Conservation (phyloP, 2,888 invertebrate species). For the Schizaphis graminum region DNA sequence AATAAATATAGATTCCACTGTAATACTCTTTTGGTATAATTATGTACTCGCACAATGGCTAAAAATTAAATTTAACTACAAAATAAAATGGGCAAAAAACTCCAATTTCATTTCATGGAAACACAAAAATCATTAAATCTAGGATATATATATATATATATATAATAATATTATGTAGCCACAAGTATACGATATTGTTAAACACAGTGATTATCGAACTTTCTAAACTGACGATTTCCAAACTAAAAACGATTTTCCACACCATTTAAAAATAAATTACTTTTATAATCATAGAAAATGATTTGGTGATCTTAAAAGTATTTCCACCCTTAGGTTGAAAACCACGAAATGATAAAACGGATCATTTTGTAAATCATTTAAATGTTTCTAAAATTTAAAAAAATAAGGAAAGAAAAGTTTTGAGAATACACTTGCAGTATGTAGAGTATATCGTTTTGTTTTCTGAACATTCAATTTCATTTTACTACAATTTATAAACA, state of each 20-base stretch:
- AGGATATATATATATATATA: not conserved
- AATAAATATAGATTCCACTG: not conserved
- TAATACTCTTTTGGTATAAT: not conserved
- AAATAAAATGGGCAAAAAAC: not conserved
- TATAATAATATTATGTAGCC: too few species aligned
- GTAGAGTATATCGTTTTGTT: not conserved
- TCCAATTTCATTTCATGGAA: not conserved
- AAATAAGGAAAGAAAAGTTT: not conserved
- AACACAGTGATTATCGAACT: too few species aligned
- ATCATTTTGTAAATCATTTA: not conserved
- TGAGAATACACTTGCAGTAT: not conserved
- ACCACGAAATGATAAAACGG: not conserved
- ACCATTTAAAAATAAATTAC: not conserved
- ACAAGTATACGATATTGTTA: too few species aligned
- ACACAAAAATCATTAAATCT: not conserved
- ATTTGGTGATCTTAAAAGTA: not conserved
- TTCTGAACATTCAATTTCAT: not conserved
- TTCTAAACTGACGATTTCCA: too few species aligned
- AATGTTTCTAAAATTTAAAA: not conserved
- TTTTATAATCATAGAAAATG: not conserved
- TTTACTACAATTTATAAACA: not conserved
- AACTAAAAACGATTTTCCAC: not conserved
- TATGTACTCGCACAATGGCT: not conserved
- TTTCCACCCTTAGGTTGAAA: not conserved
- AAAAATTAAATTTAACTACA: not conserved